A percentile compares a stretch with the other conserved stretches of the same genome.
Evolutionary conservation across 2,888 invertebrate genomes (phyloP).

Genomic region (Mesorhabditis sp.): DNA sequence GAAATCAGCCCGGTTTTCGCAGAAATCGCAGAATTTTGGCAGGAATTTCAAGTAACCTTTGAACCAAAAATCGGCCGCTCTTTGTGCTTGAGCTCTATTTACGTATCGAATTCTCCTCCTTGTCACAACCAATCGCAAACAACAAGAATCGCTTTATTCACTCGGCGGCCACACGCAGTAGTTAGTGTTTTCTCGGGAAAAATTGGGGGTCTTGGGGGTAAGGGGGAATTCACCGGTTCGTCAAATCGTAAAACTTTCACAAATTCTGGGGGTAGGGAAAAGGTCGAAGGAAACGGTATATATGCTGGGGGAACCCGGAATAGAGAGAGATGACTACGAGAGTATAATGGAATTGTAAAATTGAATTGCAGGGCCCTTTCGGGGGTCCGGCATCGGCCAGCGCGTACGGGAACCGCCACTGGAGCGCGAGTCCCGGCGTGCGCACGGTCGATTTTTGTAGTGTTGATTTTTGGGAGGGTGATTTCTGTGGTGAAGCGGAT

Average conservation of each 20-base stretch:
- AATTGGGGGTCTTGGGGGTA: too few species aligned
- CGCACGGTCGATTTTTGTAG: too few species aligned
- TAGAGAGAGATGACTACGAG: neutral
- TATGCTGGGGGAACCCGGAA: neutral
- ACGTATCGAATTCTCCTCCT: too few species aligned
- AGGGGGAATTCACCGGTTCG: constrained; percentile 14
- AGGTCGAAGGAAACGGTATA: neutral
- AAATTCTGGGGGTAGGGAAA: constrained; percentile 9
- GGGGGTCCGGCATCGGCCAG: neutral
- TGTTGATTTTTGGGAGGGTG: too few species aligned
- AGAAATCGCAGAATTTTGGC: too few species aligned
- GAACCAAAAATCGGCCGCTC: too few species aligned
- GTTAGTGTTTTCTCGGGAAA: too few species aligned
- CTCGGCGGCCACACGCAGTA: neutral
- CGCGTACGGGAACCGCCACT: neutral
- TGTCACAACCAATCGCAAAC: neutral
- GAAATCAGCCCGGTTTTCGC: too few species aligned
- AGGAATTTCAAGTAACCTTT: too few species aligned
- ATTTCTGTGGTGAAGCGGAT: too few species aligned
- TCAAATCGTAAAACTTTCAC: constrained; percentile 17
- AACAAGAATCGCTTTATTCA: constrained; percentile 7
- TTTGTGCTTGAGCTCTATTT: too few species aligned
- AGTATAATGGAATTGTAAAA: neutral
- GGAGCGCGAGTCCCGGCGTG: neutral
- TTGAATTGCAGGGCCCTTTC: neutral